Evolutionary conservation across 2,888 invertebrate genomes (phyloP), one percentile per base, ranked within the genome.

Genomic region (Rhopalosiphum nymphaeae): DNA sequence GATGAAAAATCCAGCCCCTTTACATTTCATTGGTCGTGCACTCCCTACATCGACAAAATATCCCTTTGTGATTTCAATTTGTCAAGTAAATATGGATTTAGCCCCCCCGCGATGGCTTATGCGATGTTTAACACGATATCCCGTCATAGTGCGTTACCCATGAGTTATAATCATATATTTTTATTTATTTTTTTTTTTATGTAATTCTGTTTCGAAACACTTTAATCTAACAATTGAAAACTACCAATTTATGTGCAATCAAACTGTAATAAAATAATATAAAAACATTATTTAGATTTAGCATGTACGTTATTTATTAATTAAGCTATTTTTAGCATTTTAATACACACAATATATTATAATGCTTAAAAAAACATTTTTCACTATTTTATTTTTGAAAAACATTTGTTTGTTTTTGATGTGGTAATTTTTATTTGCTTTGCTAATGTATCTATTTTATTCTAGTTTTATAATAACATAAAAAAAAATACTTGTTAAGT

Each of bases 1-100:
- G 89, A 85, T 46, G 49, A 89, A 90, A 90, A 90, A 90, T 42
- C 93, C 93, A 16, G 85, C 89, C 93, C 92, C 89, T 57, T 85
- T 26, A 16, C 85, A 2, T 90, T 36, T 85, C 90, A 93, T 93
- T 93, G 93, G 93, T 93, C 84, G 78, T 46, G 42, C 29, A 25
- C 25, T 89, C 78, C 56, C 89, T 44, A 78, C 78, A 21, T n/a
- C 11, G 25, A 84, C 91, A 36, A 26, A 13, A 53, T 36, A 61
- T 49, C 56, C 93, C 36, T 89, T 85, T 85, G 85, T 61, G 42
- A 42, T n/a, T 11, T 10, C 26, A 42, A 86, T 85, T 78, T 46
- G 89, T 89, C 85, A 29, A 42, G 85, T 42, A 56, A 89, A 89
- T n/a, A 57, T 57, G 42, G 10, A n/a, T 49, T 25, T 67, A 11